A percentile compares a stretch with the other conserved stretches of the same genome.
These are phyloP conservation scores for Ostrea edulis DNA, from an alignment of 1,140 invertebrate genomes.

Conservation along the genomic window DNA sequence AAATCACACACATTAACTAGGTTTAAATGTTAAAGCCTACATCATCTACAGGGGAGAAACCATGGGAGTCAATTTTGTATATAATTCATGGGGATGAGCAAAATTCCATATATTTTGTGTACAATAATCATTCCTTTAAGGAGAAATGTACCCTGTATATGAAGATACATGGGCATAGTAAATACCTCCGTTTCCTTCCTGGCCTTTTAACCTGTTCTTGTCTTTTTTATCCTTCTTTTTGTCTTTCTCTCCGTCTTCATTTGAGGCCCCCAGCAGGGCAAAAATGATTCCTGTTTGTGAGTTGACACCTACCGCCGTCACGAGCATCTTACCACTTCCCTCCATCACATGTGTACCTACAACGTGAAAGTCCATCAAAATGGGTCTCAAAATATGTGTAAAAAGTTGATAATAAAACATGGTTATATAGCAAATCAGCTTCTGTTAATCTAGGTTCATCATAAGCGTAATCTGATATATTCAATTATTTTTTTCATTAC, in stretches of 20 bases:
- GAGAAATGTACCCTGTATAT: neutral
- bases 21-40: neutral
- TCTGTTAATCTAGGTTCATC: too few species aligned
- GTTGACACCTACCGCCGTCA: conserved; percentile 98
- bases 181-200: conserved; percentile 65
- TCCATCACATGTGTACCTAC: conserved; percentile 99
- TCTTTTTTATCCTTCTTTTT: conserved; percentile 95
- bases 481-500: too few species aligned
- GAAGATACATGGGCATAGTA: neutral
- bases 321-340: conserved; percentile 99
- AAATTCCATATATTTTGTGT: neutral
- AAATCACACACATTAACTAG: neutral
- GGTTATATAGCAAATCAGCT: too few species aligned
- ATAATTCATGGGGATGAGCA: neutral
- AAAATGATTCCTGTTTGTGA: conserved; percentile 99
- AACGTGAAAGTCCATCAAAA: conserved; percentile 32
- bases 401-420: neutral
- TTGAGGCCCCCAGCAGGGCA: conserved; percentile 96
- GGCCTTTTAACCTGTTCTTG: conserved; percentile 65
- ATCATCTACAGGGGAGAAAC: neutral
- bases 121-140: neutral
- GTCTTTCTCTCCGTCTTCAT: conserved; percentile 93
- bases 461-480: too few species aligned
- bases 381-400: neutral
- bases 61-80: neutral